Base-by-base conservation (phyloP, 2,113 vertebrate genomes). In the Entomyzon cyanotis region DNA sequence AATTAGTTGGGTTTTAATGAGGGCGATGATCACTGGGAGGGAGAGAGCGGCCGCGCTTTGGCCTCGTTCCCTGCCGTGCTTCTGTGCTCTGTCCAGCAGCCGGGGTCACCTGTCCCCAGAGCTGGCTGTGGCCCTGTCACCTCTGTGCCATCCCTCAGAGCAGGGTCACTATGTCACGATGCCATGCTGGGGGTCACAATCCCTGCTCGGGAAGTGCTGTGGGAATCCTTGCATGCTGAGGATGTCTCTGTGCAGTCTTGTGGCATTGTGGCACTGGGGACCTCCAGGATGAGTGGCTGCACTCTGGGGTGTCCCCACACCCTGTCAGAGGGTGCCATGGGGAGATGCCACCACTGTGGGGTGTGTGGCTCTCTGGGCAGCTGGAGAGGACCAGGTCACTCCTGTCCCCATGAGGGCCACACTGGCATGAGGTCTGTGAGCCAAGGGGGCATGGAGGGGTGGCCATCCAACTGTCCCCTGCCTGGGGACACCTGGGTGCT, bases 1-100 rank as follows among this genome's bases (percentile, higher is more conserved):
- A 98, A 98, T 98, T 98, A 98, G 97, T 96, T 92, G 97, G 83
- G 97, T 97, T 98, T 97, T 98, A 98, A 98, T 97, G 98, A 98
- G 97, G 97, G 89, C 8, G 50, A 96, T 97, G 97, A 98, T 97
- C 97, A 96, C 97, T 96, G 33, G 55, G 91, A 97, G 95, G 96
- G 92, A 96, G 58, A 10, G 55, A 16, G 8, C 1, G 12, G 84
- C 91, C 89, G 64, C 8, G 62, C 95, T 96, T 92, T 67, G 96
- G 96, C 97, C 97, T 97, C 79, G 87, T 97, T 97, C 94, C 95
- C 94, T 87, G 84, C 94, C 1, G 1, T 70, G 93, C 86, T 80
- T 75, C 80, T 12, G 12, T 27, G 91, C 75, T 16, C 63, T 55
- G 93, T 91, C 95, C 96, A 30, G n/a, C 86, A 65, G 87, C 95